Conservation (phyloP, 1,140 invertebrate species). For the Chrysomallon squamiferum region DNA sequence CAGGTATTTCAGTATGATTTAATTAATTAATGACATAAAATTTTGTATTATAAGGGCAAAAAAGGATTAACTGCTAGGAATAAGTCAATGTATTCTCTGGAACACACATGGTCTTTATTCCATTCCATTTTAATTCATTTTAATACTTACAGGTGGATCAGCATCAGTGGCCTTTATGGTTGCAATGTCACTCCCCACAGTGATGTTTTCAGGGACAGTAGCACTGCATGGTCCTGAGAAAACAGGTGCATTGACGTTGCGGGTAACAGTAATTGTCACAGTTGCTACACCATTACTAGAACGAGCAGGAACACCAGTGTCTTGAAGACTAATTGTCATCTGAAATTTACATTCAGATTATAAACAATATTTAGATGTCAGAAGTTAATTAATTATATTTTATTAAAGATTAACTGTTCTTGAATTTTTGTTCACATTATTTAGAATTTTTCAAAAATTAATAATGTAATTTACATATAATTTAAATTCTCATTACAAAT, state of each 20-base stretch:
- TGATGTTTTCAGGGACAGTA: constrained; percentile 30
- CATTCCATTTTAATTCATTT: no score
- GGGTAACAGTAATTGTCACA: constrained; percentile 34
- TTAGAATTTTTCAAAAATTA: not conserved
- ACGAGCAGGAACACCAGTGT: constrained; percentile 36
- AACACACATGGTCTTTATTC: no score
- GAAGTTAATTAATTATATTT: not conserved
- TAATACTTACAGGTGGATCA: constrained; percentile 42
- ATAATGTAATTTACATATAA: no score
- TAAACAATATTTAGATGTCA: not conserved
- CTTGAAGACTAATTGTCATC: constrained; percentile 31
- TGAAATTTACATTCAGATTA: constrained; percentile 13
- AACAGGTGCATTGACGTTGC: constrained; percentile 37
- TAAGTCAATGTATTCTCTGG: no score
- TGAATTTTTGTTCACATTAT: not conserved
- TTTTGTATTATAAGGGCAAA: not conserved
- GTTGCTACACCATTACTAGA: constrained; percentile 9
- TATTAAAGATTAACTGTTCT: not conserved
- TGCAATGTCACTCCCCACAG: constrained; percentile 26
- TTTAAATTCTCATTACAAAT: no score
- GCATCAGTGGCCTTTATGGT: constrained; percentile 41
- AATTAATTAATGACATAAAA: not conserved
- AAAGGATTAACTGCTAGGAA: constrained; percentile 1
- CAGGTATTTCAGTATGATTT: not conserved
- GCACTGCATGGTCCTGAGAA: constrained; percentile 23